Base-by-base conservation (phyloP, 2,888 invertebrate genomes). In the Gandaritis pyraliata region DNA sequence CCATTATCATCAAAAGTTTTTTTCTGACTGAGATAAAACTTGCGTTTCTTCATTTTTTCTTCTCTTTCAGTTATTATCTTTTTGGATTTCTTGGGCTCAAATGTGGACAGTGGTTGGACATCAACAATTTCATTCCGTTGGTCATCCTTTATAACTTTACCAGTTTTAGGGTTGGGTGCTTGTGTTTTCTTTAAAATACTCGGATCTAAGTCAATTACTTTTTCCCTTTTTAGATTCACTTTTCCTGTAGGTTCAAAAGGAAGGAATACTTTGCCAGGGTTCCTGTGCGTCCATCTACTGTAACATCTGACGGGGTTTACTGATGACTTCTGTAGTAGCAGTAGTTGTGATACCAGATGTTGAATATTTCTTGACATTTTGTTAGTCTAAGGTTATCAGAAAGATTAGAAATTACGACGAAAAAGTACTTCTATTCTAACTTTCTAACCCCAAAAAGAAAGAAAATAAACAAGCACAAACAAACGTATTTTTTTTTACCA, bases 1-100 rank as follows among this genome's bases (percentile, higher is more conserved):
- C 93, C 92, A 60, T 92, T 86, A 60, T 90, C 84, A 80, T 93
- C 89, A 76, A 94, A 92, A 2, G 93, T 87, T 72, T 93, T 93
- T 71, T 87, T 75, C 71, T 90, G 81, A 54, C 79, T 81, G 3
- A 86, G 72, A 77, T 83, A 83, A 71, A 87, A 83, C 55, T 83
- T 82, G 54, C 77, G 79, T 66, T 86, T 85, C 61, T 83, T 81
- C 23, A 83, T 56, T 61, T 81, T 80, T 54, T 81, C 78, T 53
- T 85, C 77, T 65, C 82, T 81, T 69, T 83, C 86, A 18, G 72
- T 70, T 75, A 79, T 86, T 5, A 87, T 77, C 70, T 82, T 77
- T 61, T 74, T 78, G 8, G 74, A 68, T 64, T 82, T 65, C 43
- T 48, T 54, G 43, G 57, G 64, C 11, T 57, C 46, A 3, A 65